Percentiles rank a stretch among this genome's conserved stretches.
Conservation (phyloP, 1,140 invertebrate species). For the Trichomalopsis sarcophagae region DNA sequence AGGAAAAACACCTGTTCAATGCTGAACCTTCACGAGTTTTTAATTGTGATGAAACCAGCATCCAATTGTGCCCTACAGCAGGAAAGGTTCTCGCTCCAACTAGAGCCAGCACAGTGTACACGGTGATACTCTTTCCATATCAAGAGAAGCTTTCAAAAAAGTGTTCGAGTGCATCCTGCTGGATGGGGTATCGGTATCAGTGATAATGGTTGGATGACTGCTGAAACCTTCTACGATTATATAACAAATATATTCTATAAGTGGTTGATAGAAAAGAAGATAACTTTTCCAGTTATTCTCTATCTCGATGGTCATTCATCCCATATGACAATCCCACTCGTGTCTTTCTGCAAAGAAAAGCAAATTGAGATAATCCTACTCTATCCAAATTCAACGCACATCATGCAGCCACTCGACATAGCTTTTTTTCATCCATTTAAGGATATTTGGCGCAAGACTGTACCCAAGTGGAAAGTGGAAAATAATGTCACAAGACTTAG, state of each 20-base stretch:
- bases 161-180: constrained; percentile 54
- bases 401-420: too few relatives aligned
- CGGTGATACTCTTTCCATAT: constrained; percentile 65
- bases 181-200: constrained; percentile 58
- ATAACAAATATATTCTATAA: constrained; percentile 36
- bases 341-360: background rate
- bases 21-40: constrained; percentile 51
- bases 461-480: too few relatives aligned
- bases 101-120: constrained; percentile 61
- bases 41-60: constrained; percentile 57
- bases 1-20: constrained; percentile 30
- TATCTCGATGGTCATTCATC: constrained; percentile 23
- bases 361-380: too few relatives aligned
- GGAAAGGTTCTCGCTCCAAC: constrained; percentile 61
- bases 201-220: constrained; percentile 52
- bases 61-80: constrained; percentile 57
- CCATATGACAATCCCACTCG: background rate
- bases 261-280: background rate
- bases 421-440: too few relatives aligned
- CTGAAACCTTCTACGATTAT: constrained; percentile 52
- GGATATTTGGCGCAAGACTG: too few relatives aligned
- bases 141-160: constrained; percentile 55
- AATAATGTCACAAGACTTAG: too few relatives aligned
- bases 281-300: background rate
- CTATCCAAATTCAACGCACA: too few relatives aligned